Evolutionary conservation across 2,797 vertebrate species (phyloP).

Genomic region (Syngnathus rostellatus): DNA sequence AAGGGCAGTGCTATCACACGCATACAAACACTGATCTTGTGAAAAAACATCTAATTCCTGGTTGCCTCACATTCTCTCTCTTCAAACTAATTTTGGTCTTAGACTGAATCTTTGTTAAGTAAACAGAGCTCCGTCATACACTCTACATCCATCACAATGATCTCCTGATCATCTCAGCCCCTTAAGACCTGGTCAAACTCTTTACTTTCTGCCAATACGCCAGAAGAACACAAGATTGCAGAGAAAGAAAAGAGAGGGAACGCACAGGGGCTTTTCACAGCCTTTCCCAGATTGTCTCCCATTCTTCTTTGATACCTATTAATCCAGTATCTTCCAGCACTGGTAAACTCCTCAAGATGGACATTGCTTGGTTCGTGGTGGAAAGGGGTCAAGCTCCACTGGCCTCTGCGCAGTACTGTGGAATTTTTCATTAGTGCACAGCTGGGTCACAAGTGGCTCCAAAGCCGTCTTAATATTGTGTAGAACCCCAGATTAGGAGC

Average conservation of each 20-base stretch:
- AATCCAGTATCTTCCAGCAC: conserved; percentile 92
- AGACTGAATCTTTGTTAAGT: conserved; percentile 81
- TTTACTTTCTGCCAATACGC: conserved; percentile 79
- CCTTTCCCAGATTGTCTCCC: conserved; percentile 74
- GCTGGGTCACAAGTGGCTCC: conserved; percentile 93
- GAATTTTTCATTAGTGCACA: conserved; percentile 99
- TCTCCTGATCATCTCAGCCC: conserved; percentile 86
- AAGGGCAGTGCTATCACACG: conserved; percentile 46
- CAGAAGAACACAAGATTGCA: conserved; percentile 59
- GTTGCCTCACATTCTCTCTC: conserved; percentile 58
- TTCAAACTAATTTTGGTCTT: conserved; percentile 75
- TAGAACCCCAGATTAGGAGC: conserved; percentile 80
- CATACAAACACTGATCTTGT: conserved; percentile 55
- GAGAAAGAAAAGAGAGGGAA: conserved; percentile 65
- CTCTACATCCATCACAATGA: conserved; percentile 70
- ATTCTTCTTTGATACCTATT: conserved; percentile 71
- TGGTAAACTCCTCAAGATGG: conserved; percentile 90
- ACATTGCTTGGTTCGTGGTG: conserved; percentile 67
- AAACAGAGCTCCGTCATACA: conserved; percentile 76
- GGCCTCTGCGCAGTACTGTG: conserved; percentile 83
- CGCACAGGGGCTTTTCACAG: conserved; percentile 56
- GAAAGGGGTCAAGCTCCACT: conserved; percentile 74
- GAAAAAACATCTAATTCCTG: conserved; percentile 57
- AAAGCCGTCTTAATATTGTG: conserved; percentile 96
- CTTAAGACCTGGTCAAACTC: conserved; percentile 98